These are phyloP conservation scores for Diabrotica undecimpunctata DNA, from an alignment of 1,140 invertebrate genomes.

Conservation along the genomic window DNA sequence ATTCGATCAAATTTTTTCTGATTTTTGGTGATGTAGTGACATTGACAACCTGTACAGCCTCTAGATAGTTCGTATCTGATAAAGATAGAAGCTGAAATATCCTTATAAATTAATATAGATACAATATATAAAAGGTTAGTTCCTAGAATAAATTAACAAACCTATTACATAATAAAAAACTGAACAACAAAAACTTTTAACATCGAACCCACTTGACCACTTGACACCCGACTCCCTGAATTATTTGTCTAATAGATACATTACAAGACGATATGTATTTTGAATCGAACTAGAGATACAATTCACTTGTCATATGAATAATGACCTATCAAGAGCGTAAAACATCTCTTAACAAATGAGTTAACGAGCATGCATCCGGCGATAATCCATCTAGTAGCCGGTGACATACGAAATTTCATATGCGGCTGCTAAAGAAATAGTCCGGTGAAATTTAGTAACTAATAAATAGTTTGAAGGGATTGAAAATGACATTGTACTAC, in stretches of 20 bases:
- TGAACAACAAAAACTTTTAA: too few species aligned
- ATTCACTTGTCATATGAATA: slow-evolving; percentile 2
- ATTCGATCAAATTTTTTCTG: too few species aligned
- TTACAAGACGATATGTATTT: neutral
- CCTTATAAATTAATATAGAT: too few species aligned
- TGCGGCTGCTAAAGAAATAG: neutral
- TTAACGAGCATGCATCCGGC: neutral
- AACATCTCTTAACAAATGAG: slow-evolving; percentile 2
- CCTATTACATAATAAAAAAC: too few species aligned
- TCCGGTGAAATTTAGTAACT: neutral
- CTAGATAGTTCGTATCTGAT: too few species aligned
- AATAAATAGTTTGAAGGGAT: too few species aligned
- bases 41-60: too few species aligned
- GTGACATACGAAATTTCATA: neutral
- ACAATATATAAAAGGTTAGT: too few species aligned
- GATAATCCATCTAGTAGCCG: slow-evolving; percentile 2
- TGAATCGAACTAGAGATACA: neutral
- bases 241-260: neutral
- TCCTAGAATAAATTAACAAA: too few species aligned
- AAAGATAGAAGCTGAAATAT: too few species aligned
- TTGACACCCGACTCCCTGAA: neutral
- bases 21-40: too few species aligned
- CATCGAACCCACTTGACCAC: neutral
- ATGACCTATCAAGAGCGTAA: neutral
- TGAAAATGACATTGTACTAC: too few species aligned